These are phyloP conservation scores for Dipus sagitta DNA, from an alignment of 2,797 vertebrate species.

Conservation along the genomic window DNA sequence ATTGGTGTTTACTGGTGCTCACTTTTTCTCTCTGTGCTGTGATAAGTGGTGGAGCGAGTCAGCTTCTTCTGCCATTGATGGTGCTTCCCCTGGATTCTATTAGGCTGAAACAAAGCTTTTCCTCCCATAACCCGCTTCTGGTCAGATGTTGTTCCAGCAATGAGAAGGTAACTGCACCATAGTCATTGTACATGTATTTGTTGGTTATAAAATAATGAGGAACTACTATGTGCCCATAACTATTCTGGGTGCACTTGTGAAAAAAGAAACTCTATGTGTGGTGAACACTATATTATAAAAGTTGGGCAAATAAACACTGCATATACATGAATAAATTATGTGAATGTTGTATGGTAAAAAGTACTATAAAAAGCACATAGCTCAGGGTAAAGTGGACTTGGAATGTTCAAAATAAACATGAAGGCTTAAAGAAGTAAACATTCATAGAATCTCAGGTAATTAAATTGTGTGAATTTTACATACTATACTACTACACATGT, in stretches of 20 bases:
- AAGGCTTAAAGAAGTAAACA: background rate
- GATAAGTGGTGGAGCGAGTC: too few species aligned
- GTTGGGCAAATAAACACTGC: background rate
- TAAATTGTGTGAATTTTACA: background rate
- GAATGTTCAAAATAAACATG: background rate
- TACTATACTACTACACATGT: background rate
- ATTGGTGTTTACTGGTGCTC: too few species aligned
- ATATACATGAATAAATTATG: background rate
- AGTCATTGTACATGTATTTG: background rate
- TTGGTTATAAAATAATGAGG: background rate
- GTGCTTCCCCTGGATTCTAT: too few species aligned
- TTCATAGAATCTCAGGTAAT: background rate
- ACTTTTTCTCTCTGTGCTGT: too few species aligned
- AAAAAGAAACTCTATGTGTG: background rate
- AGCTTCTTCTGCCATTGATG: too few species aligned
- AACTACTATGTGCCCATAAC: background rate
- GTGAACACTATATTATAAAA: background rate
- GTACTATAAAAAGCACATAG: background rate
- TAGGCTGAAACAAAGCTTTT: too few species aligned
- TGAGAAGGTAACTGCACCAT: too few species aligned
- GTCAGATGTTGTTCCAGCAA: too few species aligned
- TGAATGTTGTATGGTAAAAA: background rate
- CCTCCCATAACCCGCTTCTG: too few species aligned
- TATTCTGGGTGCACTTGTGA: background rate
- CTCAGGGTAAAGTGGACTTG: background rate